Evolutionary conservation across 1,140 invertebrate genomes (phyloP), one percentile per base, ranked within the genome.

Genomic region (Drosophila seguyi): DNA sequence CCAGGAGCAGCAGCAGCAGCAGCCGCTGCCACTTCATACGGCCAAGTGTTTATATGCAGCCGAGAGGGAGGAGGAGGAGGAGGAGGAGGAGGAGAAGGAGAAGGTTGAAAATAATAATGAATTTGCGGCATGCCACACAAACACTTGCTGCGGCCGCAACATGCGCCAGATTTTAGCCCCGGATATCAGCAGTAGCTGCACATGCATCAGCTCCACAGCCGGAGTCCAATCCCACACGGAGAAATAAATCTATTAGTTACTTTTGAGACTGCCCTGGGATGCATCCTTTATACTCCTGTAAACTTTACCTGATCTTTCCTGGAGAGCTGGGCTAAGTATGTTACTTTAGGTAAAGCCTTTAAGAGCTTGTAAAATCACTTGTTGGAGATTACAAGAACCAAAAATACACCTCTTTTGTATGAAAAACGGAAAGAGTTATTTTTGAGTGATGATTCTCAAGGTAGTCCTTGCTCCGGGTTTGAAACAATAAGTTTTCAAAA

Each of bases 101-200:
- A n/a, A n/a, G n/a, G 63, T 48, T 56, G 60, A 75, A 90, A 88
- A 88, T 85, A 88, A 85, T 88, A 88, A 88, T 88, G 85, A 90
- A 88, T 88, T 81, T 90, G 85, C 66, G 85, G 85, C 68, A 85
- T 84, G 85, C 81, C 85, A 72, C 81, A 90, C 85, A 90, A 80
- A 90, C 85, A 88, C 81, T 84, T 81, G 67, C 67, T 79, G 59
- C 80, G 67, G 63, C 62, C 69, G 81, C 84, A 88, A 79, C 69
- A 79, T 87, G 76, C 76, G 53, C 84, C 84, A 87, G 84, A 87
- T 87, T 87, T 58, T 80, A 83, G 84, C 62, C 65, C 63, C 31
- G 75, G 67, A 66, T 80, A 88, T 87, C 85, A 87, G 73, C 73
- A 88, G 76, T 77, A 84, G 84, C 75, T 87, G 73, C 84, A 80